Conservation (phyloP, 2,888 invertebrate genomes). For the Papilio elwesi region DNA sequence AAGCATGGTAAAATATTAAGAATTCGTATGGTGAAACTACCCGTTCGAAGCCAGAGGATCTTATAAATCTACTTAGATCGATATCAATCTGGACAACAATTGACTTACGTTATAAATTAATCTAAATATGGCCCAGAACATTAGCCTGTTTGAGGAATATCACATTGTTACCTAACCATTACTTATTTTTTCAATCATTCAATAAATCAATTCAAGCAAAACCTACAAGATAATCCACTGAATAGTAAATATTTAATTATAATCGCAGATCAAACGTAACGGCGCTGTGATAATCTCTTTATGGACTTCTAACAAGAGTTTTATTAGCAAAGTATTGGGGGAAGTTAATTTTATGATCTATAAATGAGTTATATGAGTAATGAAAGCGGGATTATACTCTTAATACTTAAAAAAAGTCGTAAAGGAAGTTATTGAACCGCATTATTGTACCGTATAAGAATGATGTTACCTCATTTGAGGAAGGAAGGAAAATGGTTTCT, state of each 20-base stretch:
- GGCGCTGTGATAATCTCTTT: constrained; percentile 28
- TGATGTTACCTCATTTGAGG: neutral
- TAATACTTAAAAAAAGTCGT: constrained; percentile 29
- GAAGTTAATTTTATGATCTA: constrained; percentile 36
- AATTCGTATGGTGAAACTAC: no score
- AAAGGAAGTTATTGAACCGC: constrained; percentile 15
- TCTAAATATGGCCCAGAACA: no score
- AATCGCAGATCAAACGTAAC: constrained; percentile 27
- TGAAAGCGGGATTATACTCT: constrained; percentile 31
- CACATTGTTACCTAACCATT: neutral
- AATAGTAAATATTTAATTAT: constrained; percentile 16
- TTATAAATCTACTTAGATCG: no score
- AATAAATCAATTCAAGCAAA: neutral
- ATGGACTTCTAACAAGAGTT: constrained; percentile 37
- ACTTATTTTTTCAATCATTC: neutral
- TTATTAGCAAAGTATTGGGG: constrained; percentile 31
- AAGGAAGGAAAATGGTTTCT: neutral
- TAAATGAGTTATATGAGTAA: constrained; percentile 38
- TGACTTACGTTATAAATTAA: no score
- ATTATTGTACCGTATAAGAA: neutral
- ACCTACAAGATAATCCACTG: neutral
- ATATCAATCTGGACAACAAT: no score
- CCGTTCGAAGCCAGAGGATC: no score
- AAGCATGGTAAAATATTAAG: no score
- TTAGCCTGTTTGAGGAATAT: no score